Percentiles rank a stretch among this genome's conserved stretches.
These are phyloP conservation scores for Camponotus vicinus DNA, from an alignment of 1,140 invertebrate species.

Conservation along the genomic window DNA sequence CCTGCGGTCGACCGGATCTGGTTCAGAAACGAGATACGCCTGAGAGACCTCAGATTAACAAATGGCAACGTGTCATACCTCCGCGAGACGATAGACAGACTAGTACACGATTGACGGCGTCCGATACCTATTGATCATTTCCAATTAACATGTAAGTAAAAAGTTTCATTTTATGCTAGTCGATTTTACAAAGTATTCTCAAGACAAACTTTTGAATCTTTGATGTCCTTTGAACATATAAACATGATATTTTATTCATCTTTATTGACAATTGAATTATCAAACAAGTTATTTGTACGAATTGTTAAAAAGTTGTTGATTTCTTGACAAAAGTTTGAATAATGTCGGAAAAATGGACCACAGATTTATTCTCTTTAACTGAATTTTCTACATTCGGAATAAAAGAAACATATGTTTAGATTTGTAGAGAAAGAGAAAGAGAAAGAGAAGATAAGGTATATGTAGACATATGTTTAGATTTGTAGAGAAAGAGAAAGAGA, in stretches of 20 bases:
- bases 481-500: no score
- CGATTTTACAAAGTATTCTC: not conserved
- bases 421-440: no score
- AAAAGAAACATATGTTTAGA: not conserved
- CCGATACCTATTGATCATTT: slow-evolving; percentile 45
- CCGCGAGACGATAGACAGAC: slow-evolving; percentile 57
- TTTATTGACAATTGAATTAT: no score
- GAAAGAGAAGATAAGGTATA: no score
- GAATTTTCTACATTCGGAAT: not conserved
- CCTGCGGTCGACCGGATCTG: slow-evolving; percentile 83
- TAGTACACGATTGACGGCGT: slow-evolving; percentile 61
- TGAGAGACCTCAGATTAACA: slow-evolving; percentile 85
- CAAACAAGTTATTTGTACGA: not conserved
- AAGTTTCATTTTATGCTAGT: not conserved
- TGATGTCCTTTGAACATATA: not conserved
- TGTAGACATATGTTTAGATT: no score
- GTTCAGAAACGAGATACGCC: slow-evolving; percentile 85
- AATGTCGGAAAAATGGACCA: not conserved
- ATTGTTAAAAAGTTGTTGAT: not conserved
- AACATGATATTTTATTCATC: not conserved
- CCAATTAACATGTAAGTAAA: slow-evolving; percentile 39
- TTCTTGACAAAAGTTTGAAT: not conserved
- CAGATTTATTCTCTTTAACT: not conserved
- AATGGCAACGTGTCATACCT: slow-evolving; percentile 76
- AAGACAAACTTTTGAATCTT: not conserved